These are phyloP conservation scores for Vanessa atalanta DNA, from an alignment of 1,140 invertebrate genomes.

Conservation along the genomic window DNA sequence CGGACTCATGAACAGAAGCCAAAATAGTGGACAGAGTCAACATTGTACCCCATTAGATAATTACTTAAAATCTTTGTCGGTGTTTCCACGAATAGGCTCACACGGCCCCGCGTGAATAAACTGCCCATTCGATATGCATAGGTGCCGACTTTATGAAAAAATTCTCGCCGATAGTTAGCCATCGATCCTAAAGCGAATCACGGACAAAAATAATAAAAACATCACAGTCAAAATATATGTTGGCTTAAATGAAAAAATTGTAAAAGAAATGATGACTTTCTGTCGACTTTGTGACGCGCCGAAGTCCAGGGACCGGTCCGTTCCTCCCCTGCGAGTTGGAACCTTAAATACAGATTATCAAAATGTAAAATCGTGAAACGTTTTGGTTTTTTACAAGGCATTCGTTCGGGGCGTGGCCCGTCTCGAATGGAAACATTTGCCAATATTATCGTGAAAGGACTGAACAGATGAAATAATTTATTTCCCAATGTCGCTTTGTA, in stretches of 20 bases:
- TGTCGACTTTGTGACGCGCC: slow-evolving; percentile 73
- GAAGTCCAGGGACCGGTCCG: slow-evolving; percentile 41
- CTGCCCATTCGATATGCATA: slow-evolving; percentile 58
- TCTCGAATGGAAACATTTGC: slow-evolving; percentile 80
- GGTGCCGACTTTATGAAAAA: slow-evolving; percentile 65
- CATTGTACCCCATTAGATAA: slow-evolving; percentile 72
- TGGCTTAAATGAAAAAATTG: slow-evolving; percentile 67
- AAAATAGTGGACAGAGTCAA: slow-evolving; percentile 71
- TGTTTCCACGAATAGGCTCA: slow-evolving; percentile 58
- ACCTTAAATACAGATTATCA: slow-evolving; percentile 22
- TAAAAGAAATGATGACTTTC: slow-evolving; percentile 70
- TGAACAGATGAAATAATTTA: slow-evolving; percentile 81
- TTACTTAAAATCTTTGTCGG: slow-evolving; percentile 69
- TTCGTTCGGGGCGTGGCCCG: slow-evolving; percentile 71
- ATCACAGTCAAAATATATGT: slow-evolving; percentile 81
- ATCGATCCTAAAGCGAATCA: slow-evolving; percentile 65
- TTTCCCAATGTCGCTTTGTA: slow-evolving; percentile 77
- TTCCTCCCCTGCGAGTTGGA: not conserved
- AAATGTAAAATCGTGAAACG: slow-evolving; percentile 25
- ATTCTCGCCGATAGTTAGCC: slow-evolving; percentile 58
- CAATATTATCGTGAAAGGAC: slow-evolving; percentile 80
- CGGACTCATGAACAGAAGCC: slow-evolving; percentile 66
- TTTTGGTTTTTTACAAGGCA: slow-evolving; percentile 49
- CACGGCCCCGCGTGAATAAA: slow-evolving; percentile 46
- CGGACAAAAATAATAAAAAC: slow-evolving; percentile 80